A percentile compares a stretch with the other conserved stretches of the same genome.
Conservation (phyloP, 2,797 vertebrate species). For the Amblyraja radiata region DNA sequence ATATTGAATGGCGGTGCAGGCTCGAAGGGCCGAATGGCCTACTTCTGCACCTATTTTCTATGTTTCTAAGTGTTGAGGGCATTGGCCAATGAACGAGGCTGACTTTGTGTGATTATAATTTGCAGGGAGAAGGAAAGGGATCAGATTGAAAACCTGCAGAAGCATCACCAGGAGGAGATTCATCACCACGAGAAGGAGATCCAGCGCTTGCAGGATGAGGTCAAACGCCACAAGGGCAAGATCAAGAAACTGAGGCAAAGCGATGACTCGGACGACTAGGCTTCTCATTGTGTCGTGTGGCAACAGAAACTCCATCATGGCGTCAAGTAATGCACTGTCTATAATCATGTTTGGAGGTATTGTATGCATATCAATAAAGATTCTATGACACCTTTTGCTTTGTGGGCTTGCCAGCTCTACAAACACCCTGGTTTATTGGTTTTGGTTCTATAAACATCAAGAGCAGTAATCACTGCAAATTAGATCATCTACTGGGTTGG, state of each 20-base stretch:
- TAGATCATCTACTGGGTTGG: background rate
- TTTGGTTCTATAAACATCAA: background rate
- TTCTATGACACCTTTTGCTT: background rate
- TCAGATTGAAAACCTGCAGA: background rate
- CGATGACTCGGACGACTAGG: background rate
- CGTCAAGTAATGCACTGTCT: background rate
- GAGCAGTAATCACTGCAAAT: background rate
- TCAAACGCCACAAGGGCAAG: background rate
- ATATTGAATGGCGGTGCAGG: too few relatives aligned
- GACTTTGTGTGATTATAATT: background rate
- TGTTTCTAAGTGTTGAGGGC: too few relatives aligned
- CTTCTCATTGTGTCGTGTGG: background rate
- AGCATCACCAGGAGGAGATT: conserved; percentile 10
- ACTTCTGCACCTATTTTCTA: too few relatives aligned
- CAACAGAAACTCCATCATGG: background rate
- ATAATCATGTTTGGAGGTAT: background rate
- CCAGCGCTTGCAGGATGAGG: background rate
- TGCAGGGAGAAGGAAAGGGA: conserved; percentile 22
- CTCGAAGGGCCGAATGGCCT: too few relatives aligned
- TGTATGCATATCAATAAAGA: background rate
- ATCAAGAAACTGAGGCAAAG: conserved; percentile 1
- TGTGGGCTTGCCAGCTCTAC: background rate
- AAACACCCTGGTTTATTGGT: background rate
- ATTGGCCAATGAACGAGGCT: too few relatives aligned
- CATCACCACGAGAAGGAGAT: background rate